Evolutionary conservation across 2,113 vertebrate genomes (phyloP), one percentile per base, ranked within the genome.

Genomic region (Corythoichthys haematopterus): DNA sequence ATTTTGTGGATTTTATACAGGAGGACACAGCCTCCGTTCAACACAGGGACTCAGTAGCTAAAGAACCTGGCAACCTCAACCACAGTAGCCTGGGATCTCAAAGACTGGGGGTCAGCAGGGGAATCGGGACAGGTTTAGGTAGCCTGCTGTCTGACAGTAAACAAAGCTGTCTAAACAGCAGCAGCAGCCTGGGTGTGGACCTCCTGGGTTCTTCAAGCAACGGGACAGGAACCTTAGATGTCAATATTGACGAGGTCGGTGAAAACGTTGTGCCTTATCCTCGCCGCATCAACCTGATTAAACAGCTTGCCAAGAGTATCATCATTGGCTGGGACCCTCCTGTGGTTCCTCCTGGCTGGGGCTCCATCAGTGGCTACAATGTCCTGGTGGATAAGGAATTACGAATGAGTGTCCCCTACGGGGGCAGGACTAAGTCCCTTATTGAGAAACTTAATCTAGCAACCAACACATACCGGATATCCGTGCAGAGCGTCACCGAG

Each of bases 231-330:
- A 92, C 90, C 20, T 87, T 94, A 90, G 95, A 97, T 14, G 78
- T 94, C 76, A 95, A 87, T 90, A 93, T 93, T 1, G 95, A 97
- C 0, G 95, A 97, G 80, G 86, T 95, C 2, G 96, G 95, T 88
- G 97, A 97, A 95, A 95, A 99, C 90, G 90, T 93, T 58, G 96
- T 99, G 96, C 97, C 97, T 96, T 99, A 99, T 87, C 97, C 97
- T 66, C 88, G 96, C 69, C 95, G 88, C 90, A 97, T 99, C 88
- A 95, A 93, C 90, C 93, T 99, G 78, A 98, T 99, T 65, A 99
- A 99, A 82, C 97, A 99, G 80, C 92, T 99, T 47, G 97, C 96
- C 92, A 97, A 95, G 92, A 98, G 96, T 79, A 95, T 97, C 55
- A 99, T 99, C 78, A 93, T 99, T 87, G 94, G 94, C 90, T 99